Percentiles rank a stretch among this genome's conserved stretches.
These are phyloP conservation scores for Drosophila biarmipes DNA, from an alignment of 1,140 invertebrate genomes.

Conservation along the genomic window DNA sequence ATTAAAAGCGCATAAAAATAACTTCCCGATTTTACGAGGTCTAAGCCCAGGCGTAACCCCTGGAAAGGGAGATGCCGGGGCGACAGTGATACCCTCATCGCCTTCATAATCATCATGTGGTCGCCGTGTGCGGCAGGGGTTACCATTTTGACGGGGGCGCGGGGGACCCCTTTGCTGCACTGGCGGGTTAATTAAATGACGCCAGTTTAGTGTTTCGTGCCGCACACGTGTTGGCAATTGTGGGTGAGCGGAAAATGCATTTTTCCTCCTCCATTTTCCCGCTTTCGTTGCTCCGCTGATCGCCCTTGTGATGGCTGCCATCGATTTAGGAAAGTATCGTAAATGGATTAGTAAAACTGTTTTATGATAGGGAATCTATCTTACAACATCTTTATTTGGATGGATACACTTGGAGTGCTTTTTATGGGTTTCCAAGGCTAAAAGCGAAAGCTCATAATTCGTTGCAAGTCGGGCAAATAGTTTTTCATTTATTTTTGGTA, in stretches of 20 bases:
- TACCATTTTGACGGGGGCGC: background rate
- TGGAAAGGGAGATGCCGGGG: background rate
- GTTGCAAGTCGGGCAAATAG: background rate
- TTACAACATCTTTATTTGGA: conserved; percentile 30
- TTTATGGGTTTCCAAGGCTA: conserved; percentile 19
- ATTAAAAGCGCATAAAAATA: conserved; percentile 83
- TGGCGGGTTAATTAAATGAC: conserved; percentile 79
- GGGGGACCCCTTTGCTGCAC: conserved; percentile 39
- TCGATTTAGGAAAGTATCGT: conserved; percentile 63
- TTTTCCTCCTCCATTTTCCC: conserved; percentile 27
- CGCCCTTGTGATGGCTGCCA: conserved; percentile 33
- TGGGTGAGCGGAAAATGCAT: conserved; percentile 13
- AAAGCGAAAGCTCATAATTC: conserved; percentile 2
- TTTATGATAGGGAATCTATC: conserved; percentile 21
- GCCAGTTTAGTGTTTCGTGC: conserved; percentile 59
- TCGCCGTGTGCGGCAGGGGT: conserved; percentile 28
- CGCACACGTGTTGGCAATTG: conserved; percentile 80
- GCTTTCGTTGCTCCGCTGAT: conserved; percentile 27
- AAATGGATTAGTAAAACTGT: conserved; percentile 61
- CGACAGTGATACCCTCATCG: conserved; percentile 50
- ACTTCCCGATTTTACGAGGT: conserved; percentile 73
- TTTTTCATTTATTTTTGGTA: background rate
- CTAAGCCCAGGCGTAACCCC: conserved; percentile 42
- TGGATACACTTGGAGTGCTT: conserved; percentile 15
- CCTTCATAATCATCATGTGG: conserved; percentile 61